Conservation (phyloP, 2,113 vertebrate species). For the Felis catus region F.catus_Fca126_mat1.0 CM031427.1:3049001-3049500, state of each 20-base stretch:
- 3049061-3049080: background rate
- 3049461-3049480: background rate
- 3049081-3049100: background rate
- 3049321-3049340: background rate
- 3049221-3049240: accelerated
- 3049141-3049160: background rate
- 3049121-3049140: background rate
- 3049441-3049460: background rate
- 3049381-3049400: background rate
- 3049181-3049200: background rate
- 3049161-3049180: background rate
- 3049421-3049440: background rate
- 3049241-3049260: accelerated
- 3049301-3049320: background rate
- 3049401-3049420: background rate
- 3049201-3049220: background rate
- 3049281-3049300: background rate
- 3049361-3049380: background rate
- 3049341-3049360: background rate
- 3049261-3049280: accelerated
- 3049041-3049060: background rate
- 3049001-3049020: background rate
- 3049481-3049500: background rate
- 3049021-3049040: background rate
- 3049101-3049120: background rate